Evolutionary conservation across 2,888 invertebrate species (phyloP).

Genomic region (Asteroscopus sphinx): DNA sequence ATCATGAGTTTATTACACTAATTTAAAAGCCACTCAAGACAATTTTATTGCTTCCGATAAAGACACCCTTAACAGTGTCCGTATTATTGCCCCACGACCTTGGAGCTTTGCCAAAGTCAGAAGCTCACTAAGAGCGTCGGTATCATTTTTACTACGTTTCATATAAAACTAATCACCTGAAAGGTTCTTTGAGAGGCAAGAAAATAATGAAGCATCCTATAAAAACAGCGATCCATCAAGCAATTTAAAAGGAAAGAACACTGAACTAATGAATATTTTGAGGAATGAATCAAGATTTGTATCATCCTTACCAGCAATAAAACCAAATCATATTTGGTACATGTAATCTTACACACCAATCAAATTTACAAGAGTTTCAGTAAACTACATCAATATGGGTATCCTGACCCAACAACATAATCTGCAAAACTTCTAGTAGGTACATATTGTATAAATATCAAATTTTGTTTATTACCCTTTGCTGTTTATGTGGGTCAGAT

Average conservation of each 20-base stretch:
- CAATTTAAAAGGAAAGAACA: too few species aligned
- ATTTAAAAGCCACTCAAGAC: slow-evolving; percentile 9
- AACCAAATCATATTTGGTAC: not conserved
- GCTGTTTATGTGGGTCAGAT: too few species aligned
- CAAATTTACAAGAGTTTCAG: not conserved
- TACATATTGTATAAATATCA: slow-evolving; percentile 12
- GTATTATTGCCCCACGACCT: slow-evolving; percentile 10
- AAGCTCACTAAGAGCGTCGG: too few species aligned
- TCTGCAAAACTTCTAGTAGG: not conserved
- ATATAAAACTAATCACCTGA: slow-evolving; percentile 64
- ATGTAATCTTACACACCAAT: not conserved
- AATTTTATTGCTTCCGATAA: slow-evolving; percentile 12
- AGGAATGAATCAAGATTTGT: too few species aligned
- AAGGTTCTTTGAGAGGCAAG: slow-evolving; percentile 28
- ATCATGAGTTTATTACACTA: too few species aligned
- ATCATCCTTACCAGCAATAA: not conserved
- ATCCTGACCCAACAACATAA: not conserved
- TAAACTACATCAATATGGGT: not conserved
- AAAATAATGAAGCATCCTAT: not conserved
- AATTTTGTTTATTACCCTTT: too few species aligned
- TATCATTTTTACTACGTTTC: slow-evolving; percentile 53
- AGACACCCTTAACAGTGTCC: not conserved
- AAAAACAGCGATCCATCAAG: too few species aligned
- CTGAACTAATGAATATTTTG: too few species aligned
- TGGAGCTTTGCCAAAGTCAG: slow-evolving; percentile 32